Conservation (phyloP, 1,140 invertebrate species). For the Pseudomyrmex sp. region DNA sequence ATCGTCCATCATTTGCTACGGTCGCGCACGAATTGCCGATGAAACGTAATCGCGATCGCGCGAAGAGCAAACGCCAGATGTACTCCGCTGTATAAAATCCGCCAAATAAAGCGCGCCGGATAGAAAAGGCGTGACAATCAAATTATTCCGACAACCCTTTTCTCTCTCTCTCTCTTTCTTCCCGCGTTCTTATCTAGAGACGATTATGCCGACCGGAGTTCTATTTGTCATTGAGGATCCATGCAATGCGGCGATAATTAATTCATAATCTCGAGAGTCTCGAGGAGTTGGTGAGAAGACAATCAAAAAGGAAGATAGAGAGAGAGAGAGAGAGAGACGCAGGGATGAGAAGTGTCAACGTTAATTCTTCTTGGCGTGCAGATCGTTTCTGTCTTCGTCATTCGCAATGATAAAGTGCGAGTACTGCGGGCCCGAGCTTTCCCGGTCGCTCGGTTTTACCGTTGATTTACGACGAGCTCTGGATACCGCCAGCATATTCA, state of each 20-base stretch:
- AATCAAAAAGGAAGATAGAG: constrained; percentile 16
- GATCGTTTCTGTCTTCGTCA: constrained; percentile 73
- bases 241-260: constrained; percentile 63
- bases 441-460: constrained; percentile 53
- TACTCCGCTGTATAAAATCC: constrained; percentile 13
- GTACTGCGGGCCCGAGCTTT: constrained; percentile 39
- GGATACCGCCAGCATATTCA: constrained; percentile 70
- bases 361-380: constrained; percentile 69
- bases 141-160: constrained; percentile 56
- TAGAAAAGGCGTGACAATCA: constrained; percentile 50
- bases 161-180: background rate
- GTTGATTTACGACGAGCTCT: constrained; percentile 67
- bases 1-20: constrained; percentile 25
- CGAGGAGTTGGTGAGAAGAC: constrained; percentile 57
- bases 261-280: constrained; percentile 68
- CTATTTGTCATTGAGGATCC: constrained; percentile 64
- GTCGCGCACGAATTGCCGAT: background rate
- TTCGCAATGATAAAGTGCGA: constrained; percentile 71
- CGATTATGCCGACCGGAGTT: constrained; percentile 56
- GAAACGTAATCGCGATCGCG: background rate
- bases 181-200: constrained; percentile 12
- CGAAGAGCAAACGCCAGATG: background rate
- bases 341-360: constrained; percentile 57
- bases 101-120: constrained; percentile 12
- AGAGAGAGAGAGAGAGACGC: background rate